Evolutionary conservation across 1,140 invertebrate genomes (phyloP), one percentile per base, ranked within the genome.

Genomic region (Eciton burchellii): DNA sequence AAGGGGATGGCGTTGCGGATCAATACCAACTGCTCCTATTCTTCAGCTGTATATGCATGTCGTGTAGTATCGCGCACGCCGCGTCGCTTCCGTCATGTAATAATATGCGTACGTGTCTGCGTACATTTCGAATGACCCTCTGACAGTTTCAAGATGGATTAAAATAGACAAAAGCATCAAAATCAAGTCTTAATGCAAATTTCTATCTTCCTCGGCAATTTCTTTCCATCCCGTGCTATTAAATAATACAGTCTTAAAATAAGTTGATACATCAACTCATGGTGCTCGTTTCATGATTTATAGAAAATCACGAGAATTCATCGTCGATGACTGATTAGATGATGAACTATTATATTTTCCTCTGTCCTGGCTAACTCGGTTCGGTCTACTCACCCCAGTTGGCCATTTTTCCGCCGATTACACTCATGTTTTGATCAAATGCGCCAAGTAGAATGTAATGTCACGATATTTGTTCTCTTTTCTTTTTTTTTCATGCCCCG

Each of bases 1-100:
- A 66, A 90, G 82, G 77, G 89, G 89, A 83, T 90, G 89, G 90
- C 60, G 84, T 86, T 85, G 74, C 79, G 89, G 92, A 94, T 94
- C 92, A 94, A 94, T 94, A 93, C 92, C 86, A 92, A 91, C 90
- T 91, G 90, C 89, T 89, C 90, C 90, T 92, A 92, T 93, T 93
- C 91, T 92, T 91, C 85, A 70, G 82, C 81, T 86, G 79, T 88
- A 76, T 89, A 87, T 88, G 83, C 76, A 88, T 79, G 76, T 76
- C 74, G 77, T 59, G 66, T 82, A 81, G 70, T 87, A 76, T 85
- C 88, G 45, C 73, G 81, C 70, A 70, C n/a, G 52, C 68, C 73
- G n/a, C 43, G 43, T 6, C 12, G 29, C 3, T 54, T 71, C 12
- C 24, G 29, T 19, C 14, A 11, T 24, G 14, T 14, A 14, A 24